A percentile compares a stretch with the other conserved stretches of the same genome.
Evolutionary conservation across 2,113 vertebrate species (phyloP).

Genomic region (Petrocephalus zakoni): DNA sequence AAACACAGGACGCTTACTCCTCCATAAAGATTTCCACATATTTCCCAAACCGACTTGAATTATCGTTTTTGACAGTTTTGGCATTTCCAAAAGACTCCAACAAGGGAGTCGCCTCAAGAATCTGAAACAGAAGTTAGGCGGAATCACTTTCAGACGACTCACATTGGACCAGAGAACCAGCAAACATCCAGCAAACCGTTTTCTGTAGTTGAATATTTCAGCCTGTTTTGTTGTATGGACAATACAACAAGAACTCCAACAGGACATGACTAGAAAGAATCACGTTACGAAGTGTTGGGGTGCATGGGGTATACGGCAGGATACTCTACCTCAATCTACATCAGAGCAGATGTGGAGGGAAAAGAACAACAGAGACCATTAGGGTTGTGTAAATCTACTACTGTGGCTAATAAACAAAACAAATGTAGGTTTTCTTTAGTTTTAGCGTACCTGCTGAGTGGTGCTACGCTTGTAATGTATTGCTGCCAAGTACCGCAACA

Average conservation of each 20-base stretch:
- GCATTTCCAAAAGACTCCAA: constrained; percentile 97
- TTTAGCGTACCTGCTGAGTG: constrained; percentile 70
- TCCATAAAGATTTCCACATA: constrained; percentile 91
- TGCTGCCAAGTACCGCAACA: constrained; percentile 86
- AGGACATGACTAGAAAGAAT: not conserved
- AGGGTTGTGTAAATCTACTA: not conserved
- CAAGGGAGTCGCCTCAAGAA: constrained; percentile 89
- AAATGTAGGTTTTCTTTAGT: not conserved
- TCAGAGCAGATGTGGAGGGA: not conserved
- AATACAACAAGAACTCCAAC: not conserved
- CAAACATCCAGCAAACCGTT: not conserved
- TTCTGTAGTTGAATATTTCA: not conserved
- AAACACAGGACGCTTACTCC: constrained; percentile 69
- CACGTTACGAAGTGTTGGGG: not conserved
- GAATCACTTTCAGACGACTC: not conserved
- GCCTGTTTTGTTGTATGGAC: not conserved
- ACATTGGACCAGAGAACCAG: not conserved
- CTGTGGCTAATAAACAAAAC: not conserved
- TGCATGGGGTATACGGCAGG: not conserved
- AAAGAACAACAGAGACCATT: not conserved
- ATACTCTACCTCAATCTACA: constrained; percentile 74
- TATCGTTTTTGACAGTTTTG: constrained; percentile 96
- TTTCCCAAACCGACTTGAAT: constrained; percentile 97
- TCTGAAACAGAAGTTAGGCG: constrained; percentile 59
- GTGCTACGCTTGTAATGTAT: constrained; percentile 81